A percentile compares a stretch with the other conserved stretches of the same genome.
Evolutionary conservation across 2,888 invertebrate genomes (phyloP).

Genomic region (Drosophila colorata): DNA sequence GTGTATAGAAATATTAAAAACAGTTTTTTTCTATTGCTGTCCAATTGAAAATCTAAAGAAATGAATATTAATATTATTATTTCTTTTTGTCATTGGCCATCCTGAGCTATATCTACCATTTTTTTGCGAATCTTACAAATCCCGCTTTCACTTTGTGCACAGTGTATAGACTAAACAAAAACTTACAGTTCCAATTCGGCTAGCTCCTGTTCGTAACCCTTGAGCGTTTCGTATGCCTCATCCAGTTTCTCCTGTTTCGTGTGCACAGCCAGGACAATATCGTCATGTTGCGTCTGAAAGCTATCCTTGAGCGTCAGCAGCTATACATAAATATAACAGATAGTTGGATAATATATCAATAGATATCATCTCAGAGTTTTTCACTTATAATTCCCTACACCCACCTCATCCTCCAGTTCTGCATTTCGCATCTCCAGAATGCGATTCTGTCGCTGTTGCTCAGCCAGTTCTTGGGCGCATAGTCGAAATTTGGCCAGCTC

Average conservation of each 20-base stretch:
- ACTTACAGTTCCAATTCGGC: constrained; percentile 42
- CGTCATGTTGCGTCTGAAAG: constrained; percentile 28
- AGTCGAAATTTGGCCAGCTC: constrained; percentile 34
- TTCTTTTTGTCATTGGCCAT: too few relatives aligned
- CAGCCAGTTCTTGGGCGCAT: constrained; percentile 30
- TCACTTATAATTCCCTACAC: too few relatives aligned
- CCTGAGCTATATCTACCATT: too few relatives aligned
- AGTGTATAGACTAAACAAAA: too few relatives aligned
- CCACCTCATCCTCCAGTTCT: constrained; percentile 44
- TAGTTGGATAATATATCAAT: not conserved
- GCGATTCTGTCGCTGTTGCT: constrained; percentile 31
- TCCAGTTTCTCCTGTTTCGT: constrained; percentile 28
- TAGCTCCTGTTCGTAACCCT: constrained; percentile 26
- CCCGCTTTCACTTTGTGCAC: too few relatives aligned
- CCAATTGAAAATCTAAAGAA: too few relatives aligned
- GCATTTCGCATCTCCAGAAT: constrained; percentile 31
- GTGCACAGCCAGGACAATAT: constrained; percentile 2
- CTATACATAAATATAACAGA: constrained; percentile 1
- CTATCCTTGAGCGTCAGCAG: constrained; percentile 32
- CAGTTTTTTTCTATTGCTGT: too few relatives aligned
- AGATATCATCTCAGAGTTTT: not conserved
- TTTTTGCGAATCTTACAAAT: too few relatives aligned
- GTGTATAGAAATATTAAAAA: too few relatives aligned
- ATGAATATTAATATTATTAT: too few relatives aligned
- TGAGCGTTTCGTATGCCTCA: constrained; percentile 14